Conservation (phyloP, 2,888 invertebrate genomes). For the Tholera decimalis region DNA sequence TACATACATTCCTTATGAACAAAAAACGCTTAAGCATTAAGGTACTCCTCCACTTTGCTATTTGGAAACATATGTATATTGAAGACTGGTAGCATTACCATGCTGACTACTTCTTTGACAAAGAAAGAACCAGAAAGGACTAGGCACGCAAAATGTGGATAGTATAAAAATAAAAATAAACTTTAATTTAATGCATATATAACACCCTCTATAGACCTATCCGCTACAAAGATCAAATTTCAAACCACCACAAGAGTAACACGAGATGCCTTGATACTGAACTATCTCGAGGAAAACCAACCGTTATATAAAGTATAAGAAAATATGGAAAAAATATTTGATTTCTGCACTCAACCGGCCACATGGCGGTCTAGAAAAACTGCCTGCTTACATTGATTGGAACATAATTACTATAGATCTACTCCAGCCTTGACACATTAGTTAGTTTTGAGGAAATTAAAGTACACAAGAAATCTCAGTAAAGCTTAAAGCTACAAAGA, state of each 20-base stretch:
- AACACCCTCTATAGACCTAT: conserved; percentile 21
- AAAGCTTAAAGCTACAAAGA: not conserved
- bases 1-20: too few species aligned
- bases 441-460: conserved; percentile 16
- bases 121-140: too few species aligned
- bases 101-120: too few species aligned
- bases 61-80: too few species aligned
- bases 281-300: conserved; percentile 25
- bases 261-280: conserved; percentile 35
- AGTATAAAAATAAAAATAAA: not conserved
- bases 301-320: conserved; percentile 36
- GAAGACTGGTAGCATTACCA: too few species aligned
- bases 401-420: too few species aligned
- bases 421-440: conserved; percentile 28
- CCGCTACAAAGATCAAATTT: conserved; percentile 28
- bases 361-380: conserved; percentile 34
- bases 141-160: too few species aligned
- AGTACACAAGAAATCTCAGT: conserved; percentile 5
- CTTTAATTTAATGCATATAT: conserved; percentile 36
- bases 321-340: conserved; percentile 25
- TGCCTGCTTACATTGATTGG: conserved; percentile 6
- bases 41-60: too few species aligned
- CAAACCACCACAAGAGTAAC: conserved; percentile 33
- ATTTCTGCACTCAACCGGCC: conserved; percentile 49
- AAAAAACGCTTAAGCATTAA: too few species aligned